These are phyloP conservation scores for Lepilemur septentrionalis DNA, from an alignment of 2,797 vertebrate species.

Conservation along the genomic window DNA sequence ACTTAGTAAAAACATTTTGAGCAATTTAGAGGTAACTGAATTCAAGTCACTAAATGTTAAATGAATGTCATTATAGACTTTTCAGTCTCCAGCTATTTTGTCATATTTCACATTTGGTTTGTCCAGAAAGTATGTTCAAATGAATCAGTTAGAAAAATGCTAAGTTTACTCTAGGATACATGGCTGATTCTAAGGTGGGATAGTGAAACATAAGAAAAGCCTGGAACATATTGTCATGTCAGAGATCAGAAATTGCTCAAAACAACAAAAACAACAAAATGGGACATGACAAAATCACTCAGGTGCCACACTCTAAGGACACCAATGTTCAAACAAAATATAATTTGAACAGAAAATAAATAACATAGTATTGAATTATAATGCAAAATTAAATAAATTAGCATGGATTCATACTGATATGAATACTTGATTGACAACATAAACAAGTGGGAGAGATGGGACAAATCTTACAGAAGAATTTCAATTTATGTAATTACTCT, in stretches of 20 bases:
- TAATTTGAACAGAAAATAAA: neutral
- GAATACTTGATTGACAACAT: neutral
- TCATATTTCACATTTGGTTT: neutral
- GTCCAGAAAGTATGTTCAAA: neutral
- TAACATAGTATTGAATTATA: neutral
- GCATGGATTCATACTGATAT: neutral
- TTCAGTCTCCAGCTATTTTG: neutral
- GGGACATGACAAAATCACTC: neutral
- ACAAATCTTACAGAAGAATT: neutral
- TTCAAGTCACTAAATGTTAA: neutral
- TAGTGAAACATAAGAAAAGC: neutral
- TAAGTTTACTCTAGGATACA: neutral
- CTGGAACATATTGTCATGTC: neutral
- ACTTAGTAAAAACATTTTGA: neutral
- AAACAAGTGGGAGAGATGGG: neutral
- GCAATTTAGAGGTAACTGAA: neutral
- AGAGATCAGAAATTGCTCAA: neutral
- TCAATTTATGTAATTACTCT: neutral
- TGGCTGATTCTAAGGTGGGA: neutral
- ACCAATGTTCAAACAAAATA: neutral
- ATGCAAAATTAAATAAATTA: neutral
- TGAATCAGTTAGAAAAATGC: neutral
- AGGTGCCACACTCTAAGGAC: neutral
- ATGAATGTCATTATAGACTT: neutral
- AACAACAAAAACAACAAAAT: neutral